These are phyloP conservation scores for Neoascia interrupta DNA, from an alignment of 2,888 invertebrate genomes.

Conservation along the genomic window DNA sequence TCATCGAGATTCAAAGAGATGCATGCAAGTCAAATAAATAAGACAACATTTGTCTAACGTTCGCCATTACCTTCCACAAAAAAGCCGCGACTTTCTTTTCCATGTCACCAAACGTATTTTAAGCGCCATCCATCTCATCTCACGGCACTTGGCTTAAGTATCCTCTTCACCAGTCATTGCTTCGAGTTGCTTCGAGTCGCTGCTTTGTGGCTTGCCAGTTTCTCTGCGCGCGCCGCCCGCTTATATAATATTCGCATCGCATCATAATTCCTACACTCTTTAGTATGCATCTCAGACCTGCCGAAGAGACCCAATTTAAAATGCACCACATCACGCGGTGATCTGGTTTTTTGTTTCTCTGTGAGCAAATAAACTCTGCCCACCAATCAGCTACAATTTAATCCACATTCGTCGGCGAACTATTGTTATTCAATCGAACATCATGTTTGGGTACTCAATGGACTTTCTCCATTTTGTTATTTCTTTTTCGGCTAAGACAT, in stretches of 20 bases:
- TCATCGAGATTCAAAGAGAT: constrained; percentile 12
- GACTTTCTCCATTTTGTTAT: constrained; percentile 57
- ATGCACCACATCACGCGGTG: constrained; percentile 42
- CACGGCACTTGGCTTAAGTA: constrained; percentile 2
- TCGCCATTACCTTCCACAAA: too few species aligned
- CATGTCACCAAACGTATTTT: neutral
- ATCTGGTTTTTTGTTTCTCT: constrained; percentile 40
- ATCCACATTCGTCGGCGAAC: constrained; percentile 40
- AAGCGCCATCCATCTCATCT: constrained; percentile 1
- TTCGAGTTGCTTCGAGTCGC: neutral
- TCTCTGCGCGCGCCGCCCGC: constrained; percentile 30
- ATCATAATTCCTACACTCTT: constrained; percentile 43
- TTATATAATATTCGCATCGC: constrained; percentile 63
- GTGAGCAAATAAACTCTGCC: constrained; percentile 22
- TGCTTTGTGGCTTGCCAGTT: constrained; percentile 13
- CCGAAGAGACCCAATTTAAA: constrained; percentile 34
- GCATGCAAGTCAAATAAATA: constrained; percentile 15
- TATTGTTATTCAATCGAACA: constrained; percentile 60
- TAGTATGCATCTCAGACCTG: constrained; percentile 54
- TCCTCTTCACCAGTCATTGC: constrained; percentile 15
- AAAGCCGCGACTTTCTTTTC: constrained; percentile 43
- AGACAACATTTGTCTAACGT: constrained; percentile 25
- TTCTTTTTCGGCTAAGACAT: neutral
- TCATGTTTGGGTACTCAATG: neutral
- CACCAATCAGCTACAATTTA: constrained; percentile 48